Percentiles rank a stretch among this genome's conserved stretches.
These are phyloP conservation scores for Octodonta nipae DNA, from an alignment of 2,888 invertebrate genomes.

Conservation along the genomic window DNA sequence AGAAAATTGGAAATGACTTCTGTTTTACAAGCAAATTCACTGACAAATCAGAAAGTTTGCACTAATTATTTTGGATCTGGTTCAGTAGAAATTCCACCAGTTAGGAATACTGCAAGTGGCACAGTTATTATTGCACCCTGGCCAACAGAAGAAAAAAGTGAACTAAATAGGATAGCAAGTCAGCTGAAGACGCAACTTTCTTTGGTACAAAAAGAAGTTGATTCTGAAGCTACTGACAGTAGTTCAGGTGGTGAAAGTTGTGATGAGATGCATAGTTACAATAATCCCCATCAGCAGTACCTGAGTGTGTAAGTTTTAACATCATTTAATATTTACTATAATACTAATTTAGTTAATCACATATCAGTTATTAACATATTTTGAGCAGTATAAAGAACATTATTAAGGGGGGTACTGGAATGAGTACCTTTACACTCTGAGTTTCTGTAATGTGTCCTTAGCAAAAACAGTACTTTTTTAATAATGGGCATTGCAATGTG, in stretches of 20 bases:
- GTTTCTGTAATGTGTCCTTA: too few relatives aligned
- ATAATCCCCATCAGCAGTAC: constrained; percentile 61
- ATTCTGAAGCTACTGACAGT: constrained; percentile 87
- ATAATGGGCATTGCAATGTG: too few relatives aligned
- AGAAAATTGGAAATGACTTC: constrained; percentile 40
- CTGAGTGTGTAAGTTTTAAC: constrained; percentile 77
- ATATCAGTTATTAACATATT: too few relatives aligned
- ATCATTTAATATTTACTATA: too few relatives aligned
- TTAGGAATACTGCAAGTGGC: constrained; percentile 23
- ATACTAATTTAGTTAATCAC: too few relatives aligned
- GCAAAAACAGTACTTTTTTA: too few relatives aligned
- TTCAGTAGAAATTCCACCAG: constrained; percentile 26
- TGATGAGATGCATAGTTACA: constrained; percentile 72
- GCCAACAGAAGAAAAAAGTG: constrained; percentile 37
- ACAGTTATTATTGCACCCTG: constrained; percentile 35
- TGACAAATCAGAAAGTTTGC: constrained; percentile 28
- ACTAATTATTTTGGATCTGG: constrained; percentile 43
- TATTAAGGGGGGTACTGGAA: too few relatives aligned
- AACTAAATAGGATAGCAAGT: constrained; percentile 59
- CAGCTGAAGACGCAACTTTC: constrained; percentile 59
- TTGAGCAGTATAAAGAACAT: too few relatives aligned
- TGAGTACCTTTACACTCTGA: too few relatives aligned
- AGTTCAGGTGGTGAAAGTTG: constrained; percentile 90
- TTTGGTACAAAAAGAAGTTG: constrained; percentile 61
- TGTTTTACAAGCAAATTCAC: constrained; percentile 31